Evolutionary conservation across 2,797 vertebrate genomes (phyloP).

Genomic region (Esox masquinongy): DNA sequence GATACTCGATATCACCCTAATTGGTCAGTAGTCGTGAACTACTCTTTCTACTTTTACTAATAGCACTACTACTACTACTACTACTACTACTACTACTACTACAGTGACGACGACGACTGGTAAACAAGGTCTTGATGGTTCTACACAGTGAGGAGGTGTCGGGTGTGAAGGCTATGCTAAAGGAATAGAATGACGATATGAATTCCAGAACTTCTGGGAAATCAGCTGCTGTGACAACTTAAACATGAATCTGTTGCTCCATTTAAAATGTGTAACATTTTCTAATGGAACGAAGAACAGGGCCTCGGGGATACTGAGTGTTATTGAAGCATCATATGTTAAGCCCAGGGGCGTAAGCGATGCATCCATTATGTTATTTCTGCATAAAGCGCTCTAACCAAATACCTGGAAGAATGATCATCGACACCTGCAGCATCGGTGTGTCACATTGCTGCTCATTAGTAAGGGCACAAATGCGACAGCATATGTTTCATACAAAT

Average conservation of each 20-base stretch:
- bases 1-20: neutral
- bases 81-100: too few species aligned
- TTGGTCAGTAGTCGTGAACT: neutral
- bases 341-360: constrained; percentile 59
- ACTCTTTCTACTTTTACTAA: too few species aligned
- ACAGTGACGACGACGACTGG: too few species aligned
- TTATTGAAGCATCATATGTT: constrained; percentile 65
- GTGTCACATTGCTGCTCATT: constrained; percentile 45
- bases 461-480: constrained; percentile 18
- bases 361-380: constrained; percentile 62
- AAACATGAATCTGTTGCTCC: constrained; percentile 2
- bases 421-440: constrained; percentile 53
- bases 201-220: neutral
- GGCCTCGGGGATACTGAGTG: constrained; percentile 27
- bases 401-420: constrained; percentile 72
- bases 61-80: too few species aligned
- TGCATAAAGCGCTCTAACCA: constrained; percentile 41
- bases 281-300: constrained; percentile 5
- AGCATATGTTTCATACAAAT: constrained; percentile 2
- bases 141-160: neutral
- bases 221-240: constrained; percentile 6
- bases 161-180: neutral
- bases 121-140: neutral
- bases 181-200: neutral
- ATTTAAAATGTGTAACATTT: neutral